Percentiles rank a stretch among this genome's conserved stretches.
phyloP scores from a whole-genome alignment of 2,797 vertebrate genomes.

The Hybognathus amarus region DNA sequence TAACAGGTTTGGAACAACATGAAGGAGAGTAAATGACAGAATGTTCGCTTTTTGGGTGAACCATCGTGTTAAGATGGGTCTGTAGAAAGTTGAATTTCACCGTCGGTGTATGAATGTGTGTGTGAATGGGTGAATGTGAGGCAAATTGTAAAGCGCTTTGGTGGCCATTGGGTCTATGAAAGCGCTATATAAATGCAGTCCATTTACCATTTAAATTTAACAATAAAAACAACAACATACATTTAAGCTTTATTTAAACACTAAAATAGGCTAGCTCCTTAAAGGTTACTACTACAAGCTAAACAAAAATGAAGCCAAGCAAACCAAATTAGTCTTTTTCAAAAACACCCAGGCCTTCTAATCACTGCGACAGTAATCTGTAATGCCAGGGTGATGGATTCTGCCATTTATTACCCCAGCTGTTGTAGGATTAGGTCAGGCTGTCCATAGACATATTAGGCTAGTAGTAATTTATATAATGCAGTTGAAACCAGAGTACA shows the following conservation, averaged over 20 bases:
- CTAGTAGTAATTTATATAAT: conserved; percentile 24
- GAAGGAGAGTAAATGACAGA: neutral
- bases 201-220: too few relatives aligned
- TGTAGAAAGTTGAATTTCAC: neutral
- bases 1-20: neutral
- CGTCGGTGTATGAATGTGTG: too few relatives aligned
- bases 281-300: neutral
- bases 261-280: neutral
- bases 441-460: conserved; percentile 3
- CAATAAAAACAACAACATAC: neutral
- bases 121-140: too few relatives aligned
- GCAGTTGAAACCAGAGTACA: conserved; percentile 1
- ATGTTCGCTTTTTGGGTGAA: neutral
- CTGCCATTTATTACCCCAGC: conserved; percentile 15
- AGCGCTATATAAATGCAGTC: too few relatives aligned
- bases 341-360: neutral
- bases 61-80: neutral
- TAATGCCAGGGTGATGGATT: neutral
- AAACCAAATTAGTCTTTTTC: neutral
- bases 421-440: conserved; percentile 36
- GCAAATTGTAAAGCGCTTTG: too few relatives aligned
- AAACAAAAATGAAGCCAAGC: neutral
- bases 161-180: too few relatives aligned
- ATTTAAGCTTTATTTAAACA: neutral
- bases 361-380: neutral